phyloP scores from a whole-genome alignment of 2,113 vertebrate species.

The Neofelis nebulosa region DNA sequence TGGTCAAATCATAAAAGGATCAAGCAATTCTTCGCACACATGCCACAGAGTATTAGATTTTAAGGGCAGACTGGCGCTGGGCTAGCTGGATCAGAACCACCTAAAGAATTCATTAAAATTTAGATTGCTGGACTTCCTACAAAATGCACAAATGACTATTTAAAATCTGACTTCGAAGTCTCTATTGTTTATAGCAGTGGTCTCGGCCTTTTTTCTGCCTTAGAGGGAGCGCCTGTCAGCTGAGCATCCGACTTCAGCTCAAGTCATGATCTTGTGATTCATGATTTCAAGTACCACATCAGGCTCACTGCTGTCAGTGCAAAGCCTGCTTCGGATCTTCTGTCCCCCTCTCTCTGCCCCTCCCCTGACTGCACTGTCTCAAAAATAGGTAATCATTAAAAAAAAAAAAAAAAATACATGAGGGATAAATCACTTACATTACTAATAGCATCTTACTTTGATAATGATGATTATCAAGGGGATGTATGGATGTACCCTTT shows the following conservation, averaged over 20 bases:
- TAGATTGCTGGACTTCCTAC: not conserved
- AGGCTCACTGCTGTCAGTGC: no score
- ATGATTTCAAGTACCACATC: no score
- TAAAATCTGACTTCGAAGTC: not conserved
- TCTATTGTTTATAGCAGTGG: not conserved
- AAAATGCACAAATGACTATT: slow-evolving; percentile 1
- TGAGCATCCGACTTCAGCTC: no score
- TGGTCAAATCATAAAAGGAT: not conserved
- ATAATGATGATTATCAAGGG: not conserved
- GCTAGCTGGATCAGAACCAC: not conserved
- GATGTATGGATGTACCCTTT: not conserved
- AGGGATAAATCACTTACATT: not conserved
- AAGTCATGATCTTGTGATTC: no score
- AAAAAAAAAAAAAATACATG: no score
- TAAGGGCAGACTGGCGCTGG: not conserved
- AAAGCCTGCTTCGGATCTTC: no score
- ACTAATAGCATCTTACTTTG: not conserved
- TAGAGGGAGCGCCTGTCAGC: not conserved
- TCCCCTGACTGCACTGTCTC: no score
- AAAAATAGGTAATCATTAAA: no score
- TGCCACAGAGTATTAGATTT: slow-evolving; percentile 1
- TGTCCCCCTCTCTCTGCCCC: no score
- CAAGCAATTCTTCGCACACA: not conserved
- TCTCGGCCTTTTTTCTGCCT: not conserved
- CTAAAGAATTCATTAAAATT: slow-evolving; percentile 9